Conservation (phyloP, 2,888 invertebrate species). For the Pelosia muscerda region DNA sequence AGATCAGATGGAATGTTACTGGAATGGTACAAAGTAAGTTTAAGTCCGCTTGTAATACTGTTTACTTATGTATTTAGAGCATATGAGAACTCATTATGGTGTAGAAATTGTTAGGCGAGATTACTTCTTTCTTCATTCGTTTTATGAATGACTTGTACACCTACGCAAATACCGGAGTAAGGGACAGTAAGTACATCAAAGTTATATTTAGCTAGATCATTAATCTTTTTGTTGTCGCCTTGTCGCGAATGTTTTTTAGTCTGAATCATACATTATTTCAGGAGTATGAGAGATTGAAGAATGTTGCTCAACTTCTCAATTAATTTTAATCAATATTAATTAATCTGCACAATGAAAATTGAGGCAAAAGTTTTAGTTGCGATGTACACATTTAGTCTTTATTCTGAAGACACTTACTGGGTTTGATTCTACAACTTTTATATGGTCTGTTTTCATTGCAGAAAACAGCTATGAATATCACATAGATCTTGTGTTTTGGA, state of each 20-base stretch:
- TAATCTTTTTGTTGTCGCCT: slow-evolving; percentile 11
- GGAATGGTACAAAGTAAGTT: slow-evolving; percentile 70
- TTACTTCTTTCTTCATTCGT: neutral
- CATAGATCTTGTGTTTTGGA: neutral
- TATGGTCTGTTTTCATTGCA: neutral
- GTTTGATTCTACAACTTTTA: neutral
- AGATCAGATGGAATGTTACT: slow-evolving; percentile 74
- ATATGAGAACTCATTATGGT: slow-evolving; percentile 8
- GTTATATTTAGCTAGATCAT: slow-evolving; percentile 35
- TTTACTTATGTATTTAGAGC: slow-evolving; percentile 35
- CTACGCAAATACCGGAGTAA: slow-evolving; percentile 43
- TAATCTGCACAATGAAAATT: neutral
- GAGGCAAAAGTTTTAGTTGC: neutral
- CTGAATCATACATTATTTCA: neutral
- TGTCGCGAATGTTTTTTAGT: slow-evolving; percentile 12
- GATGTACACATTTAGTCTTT: neutral
- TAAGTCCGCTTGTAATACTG: slow-evolving; percentile 27
- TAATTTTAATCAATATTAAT: neutral
- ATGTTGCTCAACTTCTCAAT: neutral
- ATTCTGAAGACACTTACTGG: neutral
- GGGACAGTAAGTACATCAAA: slow-evolving; percentile 36
- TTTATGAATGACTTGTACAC: slow-evolving; percentile 25
- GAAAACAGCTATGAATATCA: neutral
- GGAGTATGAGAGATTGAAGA: neutral
- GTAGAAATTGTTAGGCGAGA: neutral